A percentile compares a stretch with the other conserved stretches of the same genome.
Evolutionary conservation across 2,888 invertebrate genomes (phyloP).

Genomic region (Melanostoma mellinum): DNA sequence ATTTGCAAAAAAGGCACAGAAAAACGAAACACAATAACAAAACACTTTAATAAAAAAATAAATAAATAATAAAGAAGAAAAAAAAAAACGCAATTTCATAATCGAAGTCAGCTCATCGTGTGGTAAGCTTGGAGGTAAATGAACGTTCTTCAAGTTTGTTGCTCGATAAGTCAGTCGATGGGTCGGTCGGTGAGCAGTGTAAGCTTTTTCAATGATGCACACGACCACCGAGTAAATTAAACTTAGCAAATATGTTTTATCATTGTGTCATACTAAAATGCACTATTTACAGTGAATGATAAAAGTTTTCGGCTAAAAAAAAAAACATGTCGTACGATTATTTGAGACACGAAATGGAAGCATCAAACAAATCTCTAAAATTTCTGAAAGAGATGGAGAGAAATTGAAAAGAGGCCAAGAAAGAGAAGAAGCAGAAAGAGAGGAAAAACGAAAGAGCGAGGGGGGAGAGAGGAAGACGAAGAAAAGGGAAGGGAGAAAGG

Average conservation of each 20-base stretch:
- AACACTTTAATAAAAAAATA: no score
- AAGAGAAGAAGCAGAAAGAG: no score
- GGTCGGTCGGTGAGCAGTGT: constrained; percentile 58
- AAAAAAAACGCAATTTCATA: constrained; percentile 64
- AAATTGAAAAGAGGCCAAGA: no score
- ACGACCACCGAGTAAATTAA: constrained; percentile 45
- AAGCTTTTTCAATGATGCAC: constrained; percentile 68
- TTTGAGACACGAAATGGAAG: constrained; percentile 22
- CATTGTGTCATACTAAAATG: background rate
- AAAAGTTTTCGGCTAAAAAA: constrained; percentile 30
- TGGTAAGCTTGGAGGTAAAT: constrained; percentile 62
- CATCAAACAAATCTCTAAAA: background rate
- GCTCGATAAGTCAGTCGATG: constrained; percentile 62
- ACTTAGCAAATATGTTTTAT: constrained; percentile 47
- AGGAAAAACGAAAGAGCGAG: no score
- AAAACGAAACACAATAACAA: no score
- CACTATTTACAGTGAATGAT: constrained; percentile 28
- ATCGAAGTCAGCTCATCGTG: constrained; percentile 45
- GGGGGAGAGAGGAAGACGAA: no score
- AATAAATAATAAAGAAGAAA: background rate
- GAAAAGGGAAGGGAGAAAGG: no score
- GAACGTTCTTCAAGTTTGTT: constrained; percentile 72
- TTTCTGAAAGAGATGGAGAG: no score
- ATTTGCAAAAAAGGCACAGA: constrained; percentile 7
- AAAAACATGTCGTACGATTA: background rate